phyloP scores from a whole-genome alignment of 2,113 vertebrate genomes.

The Megaleporinus macrocephalus region DNA sequence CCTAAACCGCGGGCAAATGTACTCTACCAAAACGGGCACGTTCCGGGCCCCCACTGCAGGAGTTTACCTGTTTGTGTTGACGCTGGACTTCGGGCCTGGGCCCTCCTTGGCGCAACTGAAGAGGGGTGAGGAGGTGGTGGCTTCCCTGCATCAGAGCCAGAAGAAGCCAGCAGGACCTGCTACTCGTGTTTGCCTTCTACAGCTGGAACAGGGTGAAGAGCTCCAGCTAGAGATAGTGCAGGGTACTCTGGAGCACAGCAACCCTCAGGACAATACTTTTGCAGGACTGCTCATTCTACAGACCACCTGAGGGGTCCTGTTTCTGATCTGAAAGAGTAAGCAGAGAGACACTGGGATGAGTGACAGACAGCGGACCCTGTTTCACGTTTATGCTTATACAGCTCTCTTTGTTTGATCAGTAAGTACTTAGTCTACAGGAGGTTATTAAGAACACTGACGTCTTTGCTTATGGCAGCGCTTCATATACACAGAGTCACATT shows the following conservation, averaged over 20 bases:
- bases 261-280: conserved; percentile 76
- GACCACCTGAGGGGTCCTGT: conserved; percentile 68
- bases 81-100: conserved; percentile 80
- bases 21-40: conserved; percentile 73
- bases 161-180: conserved; percentile 58
- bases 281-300: conserved; percentile 80
- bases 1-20: conserved; percentile 74
- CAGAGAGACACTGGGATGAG: conserved; percentile 16
- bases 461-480: neutral
- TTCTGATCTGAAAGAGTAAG: neutral
- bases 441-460: neutral
- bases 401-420: neutral
- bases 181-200: conserved; percentile 72
- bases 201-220: conserved; percentile 81
- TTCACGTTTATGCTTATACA: neutral
- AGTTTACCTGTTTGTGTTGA: conserved; percentile 84
- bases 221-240: conserved; percentile 80
- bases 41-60: conserved; percentile 82
- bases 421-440: neutral
- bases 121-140: conserved; percentile 56
- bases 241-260: conserved; percentile 70
- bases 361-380: neutral
- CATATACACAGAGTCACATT: no score
- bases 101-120: conserved; percentile 76
- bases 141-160: conserved; percentile 65